Conservation (phyloP, 2,888 invertebrate genomes). For the Eristalis tenax region DNA sequence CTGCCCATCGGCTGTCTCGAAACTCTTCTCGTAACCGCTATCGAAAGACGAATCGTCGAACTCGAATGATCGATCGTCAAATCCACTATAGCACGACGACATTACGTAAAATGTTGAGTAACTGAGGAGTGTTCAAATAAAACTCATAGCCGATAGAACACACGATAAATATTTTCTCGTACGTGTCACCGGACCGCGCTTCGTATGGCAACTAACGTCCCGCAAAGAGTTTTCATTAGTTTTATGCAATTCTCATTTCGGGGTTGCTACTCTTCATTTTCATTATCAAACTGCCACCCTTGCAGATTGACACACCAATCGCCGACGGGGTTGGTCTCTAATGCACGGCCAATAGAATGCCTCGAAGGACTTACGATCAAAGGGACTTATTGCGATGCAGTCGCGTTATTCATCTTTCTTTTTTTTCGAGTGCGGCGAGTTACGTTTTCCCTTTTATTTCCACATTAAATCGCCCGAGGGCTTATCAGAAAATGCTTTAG, state of each 20-base stretch:
- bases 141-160: conserved; percentile 31
- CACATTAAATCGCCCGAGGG: conserved; percentile 72
- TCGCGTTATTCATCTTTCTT: conserved; percentile 54
- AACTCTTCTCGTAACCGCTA: conserved; percentile 89
- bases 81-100: conserved; percentile 80
- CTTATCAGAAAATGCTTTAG: conserved; percentile 74
- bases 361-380: conserved; percentile 74
- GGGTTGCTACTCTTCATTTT: conserved; percentile 50
- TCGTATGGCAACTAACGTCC: conserved; percentile 79
- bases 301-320: conserved; percentile 69
- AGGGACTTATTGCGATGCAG: conserved; percentile 72
- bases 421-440: conserved; percentile 50
- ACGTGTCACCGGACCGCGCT: conserved; percentile 77
- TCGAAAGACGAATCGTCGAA: conserved; percentile 86
- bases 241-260: conserved; percentile 75
- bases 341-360: conserved; percentile 73
- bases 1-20: conserved; percentile 82
- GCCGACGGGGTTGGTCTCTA: conserved; percentile 79
- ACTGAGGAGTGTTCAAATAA: conserved; percentile 6
- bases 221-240: conserved; percentile 77
- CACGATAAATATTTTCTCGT: conserved; percentile 4
- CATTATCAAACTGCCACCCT: conserved; percentile 61
- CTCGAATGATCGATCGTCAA: conserved; percentile 79
- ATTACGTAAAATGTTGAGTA: conserved; percentile 72
- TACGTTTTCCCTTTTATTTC: conserved; percentile 61